A percentile compares a stretch with the other conserved stretches of the same genome.
These are phyloP conservation scores for Papilio machaon DNA, from an alignment of 1,140 invertebrate genomes.

Conservation along the genomic window DNA sequence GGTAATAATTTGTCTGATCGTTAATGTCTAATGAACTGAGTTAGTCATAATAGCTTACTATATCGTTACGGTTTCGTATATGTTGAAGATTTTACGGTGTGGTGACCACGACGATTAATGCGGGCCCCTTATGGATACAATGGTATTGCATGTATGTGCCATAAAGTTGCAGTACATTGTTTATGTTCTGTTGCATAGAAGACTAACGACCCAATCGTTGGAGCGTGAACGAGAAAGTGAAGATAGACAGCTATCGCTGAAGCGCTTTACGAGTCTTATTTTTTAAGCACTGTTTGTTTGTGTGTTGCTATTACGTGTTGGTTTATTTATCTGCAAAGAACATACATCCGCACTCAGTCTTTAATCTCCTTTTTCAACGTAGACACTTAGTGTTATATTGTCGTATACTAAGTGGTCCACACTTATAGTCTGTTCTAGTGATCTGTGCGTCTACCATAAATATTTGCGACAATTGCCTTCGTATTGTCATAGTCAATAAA, in stretches of 20 bases:
- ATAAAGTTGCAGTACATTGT: neutral
- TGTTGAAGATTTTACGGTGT: slow-evolving; percentile 25
- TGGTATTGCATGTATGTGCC: slow-evolving; percentile 14
- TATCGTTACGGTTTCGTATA: neutral
- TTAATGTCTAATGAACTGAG: neutral
- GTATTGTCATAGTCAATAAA: too few relatives aligned
- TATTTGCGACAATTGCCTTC: too few relatives aligned
- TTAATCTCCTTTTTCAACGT: too few relatives aligned
- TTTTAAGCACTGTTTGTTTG: neutral
- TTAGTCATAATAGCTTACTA: neutral
- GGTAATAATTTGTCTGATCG: neutral
- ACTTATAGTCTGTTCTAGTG: too few relatives aligned
- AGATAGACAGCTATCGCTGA: neutral
- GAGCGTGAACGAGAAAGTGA: neutral
- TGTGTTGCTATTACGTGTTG: neutral
- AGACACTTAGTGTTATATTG: too few relatives aligned
- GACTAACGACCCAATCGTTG: neutral
- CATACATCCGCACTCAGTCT: too few relatives aligned
- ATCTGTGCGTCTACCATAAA: too few relatives aligned
- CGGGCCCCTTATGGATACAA: slow-evolving; percentile 18
- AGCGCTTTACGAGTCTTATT: neutral
- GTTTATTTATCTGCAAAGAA: too few relatives aligned
- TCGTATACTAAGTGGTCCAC: too few relatives aligned
- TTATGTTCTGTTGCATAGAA: neutral
- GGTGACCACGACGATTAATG: slow-evolving; percentile 14